These are phyloP conservation scores for Andrena praecox DNA, from an alignment of 2,888 invertebrate species.

Conservation along the genomic window DNA sequence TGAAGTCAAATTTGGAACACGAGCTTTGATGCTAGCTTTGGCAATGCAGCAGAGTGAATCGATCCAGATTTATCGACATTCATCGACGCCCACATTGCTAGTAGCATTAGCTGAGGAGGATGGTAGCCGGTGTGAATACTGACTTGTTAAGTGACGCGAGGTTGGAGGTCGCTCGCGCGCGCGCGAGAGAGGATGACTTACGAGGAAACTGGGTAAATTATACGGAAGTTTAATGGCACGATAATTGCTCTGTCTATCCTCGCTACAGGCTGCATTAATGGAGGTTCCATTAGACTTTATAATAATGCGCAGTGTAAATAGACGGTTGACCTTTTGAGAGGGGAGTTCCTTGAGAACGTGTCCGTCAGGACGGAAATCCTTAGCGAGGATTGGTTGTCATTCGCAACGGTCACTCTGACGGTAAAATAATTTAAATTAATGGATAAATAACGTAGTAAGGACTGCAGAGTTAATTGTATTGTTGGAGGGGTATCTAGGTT, in stretches of 20 bases:
- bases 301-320: conserved; percentile 44
- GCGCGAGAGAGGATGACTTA: neutral
- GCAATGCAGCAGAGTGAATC: neutral
- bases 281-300: conserved; percentile 35
- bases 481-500: no score
- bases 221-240: conserved; percentile 51
- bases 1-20: neutral
- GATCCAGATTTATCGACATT: neutral
- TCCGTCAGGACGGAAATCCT: conserved; percentile 19
- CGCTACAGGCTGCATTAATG: conserved; percentile 31
- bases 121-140: conserved; percentile 4
- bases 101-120: neutral
- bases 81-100: neutral
- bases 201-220: conserved; percentile 29
- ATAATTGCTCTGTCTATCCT: conserved; percentile 40
- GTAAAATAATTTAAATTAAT: neutral
- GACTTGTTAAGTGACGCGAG: conserved; percentile 20
- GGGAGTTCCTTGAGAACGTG: neutral
- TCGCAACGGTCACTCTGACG: neutral
- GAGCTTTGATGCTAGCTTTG: neutral
- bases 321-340: conserved; percentile 31
- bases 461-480: no score
- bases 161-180: no score
- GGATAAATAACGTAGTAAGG: neutral
- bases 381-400: neutral